Evolutionary conservation across 2,888 invertebrate species (phyloP), one percentile per base, ranked within the genome.

Genomic region (Itoplectis maculator): DNA sequence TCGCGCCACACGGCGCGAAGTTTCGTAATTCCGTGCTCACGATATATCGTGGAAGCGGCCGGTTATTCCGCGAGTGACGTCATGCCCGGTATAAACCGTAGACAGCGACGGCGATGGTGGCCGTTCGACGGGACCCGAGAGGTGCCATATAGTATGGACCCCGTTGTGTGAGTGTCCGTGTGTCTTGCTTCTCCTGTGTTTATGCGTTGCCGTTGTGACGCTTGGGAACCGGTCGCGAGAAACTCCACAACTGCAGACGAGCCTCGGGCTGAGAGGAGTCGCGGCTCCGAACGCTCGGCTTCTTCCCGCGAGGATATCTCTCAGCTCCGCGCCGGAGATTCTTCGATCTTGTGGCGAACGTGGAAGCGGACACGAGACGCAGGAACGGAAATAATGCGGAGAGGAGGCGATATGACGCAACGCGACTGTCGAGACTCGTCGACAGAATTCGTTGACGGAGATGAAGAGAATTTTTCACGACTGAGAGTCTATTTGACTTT

Each of bases 61-160:
- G 90, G 86, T 91, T 91, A 89, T 91, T 89, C 89, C 84, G 35
- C 73, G 29, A 29, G 86, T 91, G 90, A 91, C 90, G 89, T 91
- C 90, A 91, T 87, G 86, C 77, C 80, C 85, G 29, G 29, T 83
- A 83, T 73, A 56, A 75, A 76, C 40, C 61, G 73, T 66, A 15
- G 78, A 81, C 63, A 61, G 61, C 66, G 49, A 82, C 47, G 75
- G 78, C 35, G 76, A 29, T 29, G 29, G 29, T 29, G 29, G 29
- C 29, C 70, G 69, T 80, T 82, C 79, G 86, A 82, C 68, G 61
- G 35, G 56, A 59, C 20, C 20, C 45, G 42, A 37, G 29, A 54
- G 59, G 15, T 65, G 59, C 29, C 29, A 29, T 5, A 29, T 5
- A 3, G 29, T 29, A 56, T 45, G 61, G 63, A 68, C 35, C 35